These are phyloP conservation scores for Leucophenga varia DNA, from an alignment of 1,140 invertebrate genomes.

Conservation along the genomic window DNA sequence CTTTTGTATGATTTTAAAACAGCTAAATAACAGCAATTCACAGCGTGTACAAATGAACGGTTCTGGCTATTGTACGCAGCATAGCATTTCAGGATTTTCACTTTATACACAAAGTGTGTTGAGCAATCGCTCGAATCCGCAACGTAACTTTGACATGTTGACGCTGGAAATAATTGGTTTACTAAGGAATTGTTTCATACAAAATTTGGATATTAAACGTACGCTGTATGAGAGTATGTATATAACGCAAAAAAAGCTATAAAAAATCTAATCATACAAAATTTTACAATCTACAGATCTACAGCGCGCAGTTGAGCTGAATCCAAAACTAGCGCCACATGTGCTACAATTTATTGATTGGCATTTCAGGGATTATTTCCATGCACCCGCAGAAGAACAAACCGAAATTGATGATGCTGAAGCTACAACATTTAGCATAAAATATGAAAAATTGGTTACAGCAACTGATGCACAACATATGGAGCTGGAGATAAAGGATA, in stretches of 20 bases:
- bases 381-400: slow-evolving; percentile 19
- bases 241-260: background rate
- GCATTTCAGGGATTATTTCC: slow-evolving; percentile 48
- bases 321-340: slow-evolving; percentile 48
- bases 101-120: slow-evolving; percentile 45
- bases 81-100: slow-evolving; percentile 48
- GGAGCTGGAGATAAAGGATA: slow-evolving; percentile 38
- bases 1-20: slow-evolving; percentile 52
- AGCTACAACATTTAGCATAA: slow-evolving; percentile 20
- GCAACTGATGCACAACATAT: slow-evolving; percentile 26
- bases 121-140: slow-evolving; percentile 37
- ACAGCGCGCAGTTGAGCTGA: slow-evolving; percentile 48
- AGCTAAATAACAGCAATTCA: slow-evolving; percentile 48
- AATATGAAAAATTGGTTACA: slow-evolving; percentile 30
- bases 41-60: slow-evolving; percentile 28
- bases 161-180: slow-evolving; percentile 51
- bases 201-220: slow-evolving; percentile 35
- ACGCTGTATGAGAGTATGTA: slow-evolving; percentile 47
- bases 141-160: slow-evolving; percentile 51
- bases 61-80: slow-evolving; percentile 43
- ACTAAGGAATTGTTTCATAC: slow-evolving; percentile 43
- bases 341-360: slow-evolving; percentile 49
- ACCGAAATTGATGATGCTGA: slow-evolving; percentile 26
- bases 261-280: too few species aligned
- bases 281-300: slow-evolving; percentile 34